Percentiles rank a stretch among this genome's conserved stretches.
phyloP scores from a whole-genome alignment of 2,113 vertebrate species.

The Drymodes brunneopygia region DNA sequence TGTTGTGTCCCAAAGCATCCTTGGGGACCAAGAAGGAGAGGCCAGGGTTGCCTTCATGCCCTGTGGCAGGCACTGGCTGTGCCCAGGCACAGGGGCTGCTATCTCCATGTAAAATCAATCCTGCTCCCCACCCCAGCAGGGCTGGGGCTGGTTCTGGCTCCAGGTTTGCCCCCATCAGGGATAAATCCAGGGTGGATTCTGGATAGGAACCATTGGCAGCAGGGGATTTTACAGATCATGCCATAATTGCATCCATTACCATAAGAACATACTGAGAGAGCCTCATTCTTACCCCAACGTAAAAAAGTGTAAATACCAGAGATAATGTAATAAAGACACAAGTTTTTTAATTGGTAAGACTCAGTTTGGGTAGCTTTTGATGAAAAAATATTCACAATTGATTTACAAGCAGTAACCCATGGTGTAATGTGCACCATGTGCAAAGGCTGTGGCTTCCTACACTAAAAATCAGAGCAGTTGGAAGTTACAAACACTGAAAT shows the following conservation, averaged over 20 bases:
- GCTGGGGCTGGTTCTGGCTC: not conserved
- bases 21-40: not conserved
- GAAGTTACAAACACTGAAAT: not conserved
- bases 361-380: not conserved
- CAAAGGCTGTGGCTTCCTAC: not conserved
- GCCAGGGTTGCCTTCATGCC: not conserved
- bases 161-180: not conserved
- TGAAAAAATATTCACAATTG: not conserved
- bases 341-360: not conserved
- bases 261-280: not conserved
- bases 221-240: not conserved
- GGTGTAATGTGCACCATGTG: fast-evolving
- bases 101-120: not conserved
- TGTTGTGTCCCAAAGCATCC: not conserved
- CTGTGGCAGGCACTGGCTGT: not conserved
- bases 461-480: not conserved
- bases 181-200: not conserved
- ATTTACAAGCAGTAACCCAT: not conserved
- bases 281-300: not conserved
- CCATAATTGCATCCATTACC: not conserved
- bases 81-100: not conserved
- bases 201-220: not conserved
- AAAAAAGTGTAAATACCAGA: not conserved
- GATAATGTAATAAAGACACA: not conserved
- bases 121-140: fast-evolving